phyloP scores from a whole-genome alignment of 2,113 vertebrate genomes.

The Sialia sialis region DNA sequence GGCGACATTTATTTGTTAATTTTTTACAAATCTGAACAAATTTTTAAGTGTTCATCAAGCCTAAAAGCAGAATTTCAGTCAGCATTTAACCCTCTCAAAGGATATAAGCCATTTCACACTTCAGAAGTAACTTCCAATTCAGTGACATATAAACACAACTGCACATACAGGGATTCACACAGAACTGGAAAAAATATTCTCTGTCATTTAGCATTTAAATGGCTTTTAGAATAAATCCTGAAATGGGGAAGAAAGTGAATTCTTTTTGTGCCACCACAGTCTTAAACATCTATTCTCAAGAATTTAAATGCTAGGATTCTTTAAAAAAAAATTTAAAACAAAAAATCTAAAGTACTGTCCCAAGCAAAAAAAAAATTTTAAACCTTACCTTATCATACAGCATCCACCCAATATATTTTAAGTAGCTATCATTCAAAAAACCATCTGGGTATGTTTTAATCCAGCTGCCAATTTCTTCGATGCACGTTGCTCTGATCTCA shows the following conservation, averaged over 20 bases:
- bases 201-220: neutral
- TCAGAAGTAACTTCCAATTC: neutral
- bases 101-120: neutral
- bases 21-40: neutral
- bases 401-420: conserved; percentile 93
- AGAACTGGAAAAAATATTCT: neutral
- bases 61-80: neutral
- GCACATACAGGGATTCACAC: neutral
- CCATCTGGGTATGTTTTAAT: conserved; percentile 81
- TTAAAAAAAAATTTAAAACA: neutral
- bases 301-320: neutral
- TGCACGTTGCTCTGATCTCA: conserved; percentile 85
- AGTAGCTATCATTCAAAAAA: conserved; percentile 86
- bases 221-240: neutral
- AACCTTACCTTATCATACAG: conserved; percentile 84
- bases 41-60: neutral
- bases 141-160: neutral
- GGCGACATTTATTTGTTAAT: neutral
- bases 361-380: neutral
- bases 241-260: neutral
- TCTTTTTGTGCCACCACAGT: neutral
- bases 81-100: neutral
- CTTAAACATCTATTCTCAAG: neutral
- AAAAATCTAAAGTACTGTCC: neutral
- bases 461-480: conserved; percentile 86